phyloP scores from a whole-genome alignment of 1,140 invertebrate species.

The Drosophila teissieri region DNA sequence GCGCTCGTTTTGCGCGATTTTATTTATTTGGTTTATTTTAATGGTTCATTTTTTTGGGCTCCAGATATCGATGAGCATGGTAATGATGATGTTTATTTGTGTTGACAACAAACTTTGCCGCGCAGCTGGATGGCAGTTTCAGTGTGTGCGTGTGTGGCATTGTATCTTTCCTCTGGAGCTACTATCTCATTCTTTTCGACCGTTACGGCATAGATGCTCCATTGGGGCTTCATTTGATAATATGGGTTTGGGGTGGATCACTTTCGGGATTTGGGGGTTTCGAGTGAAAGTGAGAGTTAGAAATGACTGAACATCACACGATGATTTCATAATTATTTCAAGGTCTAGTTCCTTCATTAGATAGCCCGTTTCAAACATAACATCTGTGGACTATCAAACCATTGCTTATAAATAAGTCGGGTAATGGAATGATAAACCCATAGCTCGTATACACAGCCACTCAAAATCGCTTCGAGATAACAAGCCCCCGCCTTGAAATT shows the following conservation, averaged over 20 bases:
- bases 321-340: too few species aligned
- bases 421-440: too few species aligned
- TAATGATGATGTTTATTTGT: conserved; percentile 78
- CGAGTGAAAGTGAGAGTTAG: too few species aligned
- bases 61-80: conserved; percentile 44
- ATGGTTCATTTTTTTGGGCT: conserved; percentile 17
- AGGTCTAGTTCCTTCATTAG: too few species aligned
- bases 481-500: too few species aligned
- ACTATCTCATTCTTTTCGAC: conserved; percentile 29
- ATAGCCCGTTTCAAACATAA: too few species aligned
- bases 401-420: too few species aligned
- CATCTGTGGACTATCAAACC: too few species aligned
- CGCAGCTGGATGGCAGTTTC: conserved; percentile 19
- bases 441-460: too few species aligned
- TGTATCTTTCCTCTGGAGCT: conserved; percentile 5
- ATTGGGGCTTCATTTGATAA: background rate
- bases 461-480: background rate
- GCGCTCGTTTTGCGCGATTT: conserved; percentile 27
- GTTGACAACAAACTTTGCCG: conserved; percentile 75
- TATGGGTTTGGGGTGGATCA: background rate
- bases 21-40: conserved; percentile 27
- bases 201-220: conserved; percentile 71
- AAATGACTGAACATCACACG: too few species aligned
- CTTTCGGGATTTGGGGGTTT: background rate
- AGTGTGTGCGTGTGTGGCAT: conserved; percentile 2